Evolutionary conservation across 2,113 vertebrate species (phyloP), one percentile per base, ranked within the genome.

Genomic region (Columbina picui): DNA sequence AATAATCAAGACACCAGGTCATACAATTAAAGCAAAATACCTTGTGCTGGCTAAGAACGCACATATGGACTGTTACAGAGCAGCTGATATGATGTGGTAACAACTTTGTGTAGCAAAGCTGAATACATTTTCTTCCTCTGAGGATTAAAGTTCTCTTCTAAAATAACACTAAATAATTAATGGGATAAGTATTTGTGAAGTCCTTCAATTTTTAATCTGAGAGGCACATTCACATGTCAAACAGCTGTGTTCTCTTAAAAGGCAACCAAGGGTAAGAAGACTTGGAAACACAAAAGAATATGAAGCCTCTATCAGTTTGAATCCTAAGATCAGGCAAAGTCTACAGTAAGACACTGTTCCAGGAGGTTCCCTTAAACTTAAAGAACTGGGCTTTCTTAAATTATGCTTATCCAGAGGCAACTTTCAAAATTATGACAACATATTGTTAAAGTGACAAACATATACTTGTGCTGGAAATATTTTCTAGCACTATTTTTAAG

Each of bases 121-220:
- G 36, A 85, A 82, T 29, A 52, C 1, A 47, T 63, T 68, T 89
- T 81, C 47, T 85, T 67, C 55, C 27, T 63, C 21, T 45, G 60
- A 60, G 17, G 21, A 84, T 78, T 68, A 52, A 89, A 84, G 9
- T 29, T 89, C 8, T 77, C 38, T 67, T 50, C 86, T 74, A 80
- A 86, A 90, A 90, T 53, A 88, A 63, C 16, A 14, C 13, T 90
- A 76, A 90, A 90, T 65, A 88, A 95, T 85, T 60, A 77, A 84
- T 47, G 29, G 25, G 0, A 6, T 27, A 85, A 77, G 30, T 77
- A 94, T 70, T 75, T 88, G 38, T 38, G 14, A 89, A 90, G 34
- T 56, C 56, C 34, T 96, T 94, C 14, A 77, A 47, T 86, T 86
- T 89, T 88, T 90, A 89, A 93, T 65, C 27, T 27, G 25, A 85